Conservation (phyloP, 2,797 vertebrate genomes). For the Hippoglossus hippoglossus region DNA sequence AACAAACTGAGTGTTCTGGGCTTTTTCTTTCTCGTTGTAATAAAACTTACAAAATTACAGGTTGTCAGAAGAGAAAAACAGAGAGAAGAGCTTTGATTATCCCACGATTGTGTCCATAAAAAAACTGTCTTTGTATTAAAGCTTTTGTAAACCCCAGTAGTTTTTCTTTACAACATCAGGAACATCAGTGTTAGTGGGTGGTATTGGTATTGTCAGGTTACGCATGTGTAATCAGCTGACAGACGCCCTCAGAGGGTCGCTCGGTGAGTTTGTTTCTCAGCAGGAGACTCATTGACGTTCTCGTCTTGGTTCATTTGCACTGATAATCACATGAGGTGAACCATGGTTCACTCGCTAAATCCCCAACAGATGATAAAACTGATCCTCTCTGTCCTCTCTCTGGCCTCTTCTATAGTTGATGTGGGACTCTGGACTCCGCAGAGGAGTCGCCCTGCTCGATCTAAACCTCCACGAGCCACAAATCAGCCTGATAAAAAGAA, state of each 20-base stretch:
- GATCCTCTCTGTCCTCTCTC: slow-evolving; percentile 56
- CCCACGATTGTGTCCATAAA: slow-evolving; percentile 31
- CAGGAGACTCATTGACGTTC: slow-evolving; percentile 73
- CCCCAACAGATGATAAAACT: slow-evolving; percentile 67
- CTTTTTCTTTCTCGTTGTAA: slow-evolving; percentile 15
- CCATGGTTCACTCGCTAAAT: slow-evolving; percentile 64
- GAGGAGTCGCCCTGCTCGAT: slow-evolving; percentile 54
- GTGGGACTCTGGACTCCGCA: slow-evolving; percentile 51
- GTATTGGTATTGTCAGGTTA: slow-evolving; percentile 55
- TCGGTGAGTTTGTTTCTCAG: slow-evolving; percentile 63
- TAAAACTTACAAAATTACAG: slow-evolving; percentile 32
- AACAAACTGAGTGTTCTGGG: slow-evolving; percentile 15
- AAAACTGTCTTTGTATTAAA: slow-evolving; percentile 40
- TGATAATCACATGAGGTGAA: slow-evolving; percentile 77
- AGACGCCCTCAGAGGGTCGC: slow-evolving; percentile 63
- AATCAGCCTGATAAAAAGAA: slow-evolving; percentile 77
- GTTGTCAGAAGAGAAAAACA: slow-evolving; percentile 22
- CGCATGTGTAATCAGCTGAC: slow-evolving; percentile 67
- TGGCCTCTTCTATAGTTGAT: slow-evolving; percentile 57
- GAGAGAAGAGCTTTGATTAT: slow-evolving; percentile 15
- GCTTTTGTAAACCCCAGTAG: slow-evolving; percentile 22
- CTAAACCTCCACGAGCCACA: slow-evolving; percentile 63
- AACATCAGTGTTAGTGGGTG: slow-evolving; percentile 56
- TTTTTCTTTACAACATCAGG: slow-evolving; percentile 25
- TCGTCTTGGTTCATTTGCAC: slow-evolving; percentile 77